phyloP scores from a whole-genome alignment of 2,113 vertebrate genomes.

The Centropus unirufus region DNA sequence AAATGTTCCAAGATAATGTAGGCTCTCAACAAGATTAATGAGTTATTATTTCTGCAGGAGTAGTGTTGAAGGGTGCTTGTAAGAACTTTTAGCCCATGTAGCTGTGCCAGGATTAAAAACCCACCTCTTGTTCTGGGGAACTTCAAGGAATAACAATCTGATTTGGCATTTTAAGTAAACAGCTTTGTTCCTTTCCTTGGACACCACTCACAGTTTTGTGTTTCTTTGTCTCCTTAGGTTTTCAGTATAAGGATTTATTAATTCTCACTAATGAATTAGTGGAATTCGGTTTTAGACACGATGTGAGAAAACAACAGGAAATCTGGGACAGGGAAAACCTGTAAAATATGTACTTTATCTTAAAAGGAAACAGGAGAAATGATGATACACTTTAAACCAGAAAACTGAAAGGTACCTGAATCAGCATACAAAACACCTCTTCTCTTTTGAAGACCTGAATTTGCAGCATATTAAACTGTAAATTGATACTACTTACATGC shows the following conservation, averaged over 20 bases:
- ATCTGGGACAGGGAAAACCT: not conserved
- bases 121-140: not conserved
- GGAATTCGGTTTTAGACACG: not conserved
- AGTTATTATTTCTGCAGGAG: not conserved
- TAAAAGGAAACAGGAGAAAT: not conserved
- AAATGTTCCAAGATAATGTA: not conserved
- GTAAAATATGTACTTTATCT: not conserved
- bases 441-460: not conserved
- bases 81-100: not conserved
- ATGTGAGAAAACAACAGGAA: conserved; percentile 20
- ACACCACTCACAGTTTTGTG: not conserved
- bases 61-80: not conserved
- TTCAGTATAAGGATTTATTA: conserved; percentile 23
- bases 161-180: not conserved
- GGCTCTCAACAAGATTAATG: not conserved
- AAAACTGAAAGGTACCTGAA: not conserved
- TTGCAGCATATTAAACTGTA: not conserved
- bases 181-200: not conserved
- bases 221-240: conserved; percentile 4
- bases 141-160: not conserved
- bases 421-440: not conserved
- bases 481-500: not conserved
- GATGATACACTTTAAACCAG: not conserved
- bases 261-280: not conserved
- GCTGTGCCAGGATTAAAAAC: not conserved